Percentiles rank a stretch among this genome's conserved stretches.
phyloP scores from a whole-genome alignment of 2,888 invertebrate species.

The Amiota mariae region DNA sequence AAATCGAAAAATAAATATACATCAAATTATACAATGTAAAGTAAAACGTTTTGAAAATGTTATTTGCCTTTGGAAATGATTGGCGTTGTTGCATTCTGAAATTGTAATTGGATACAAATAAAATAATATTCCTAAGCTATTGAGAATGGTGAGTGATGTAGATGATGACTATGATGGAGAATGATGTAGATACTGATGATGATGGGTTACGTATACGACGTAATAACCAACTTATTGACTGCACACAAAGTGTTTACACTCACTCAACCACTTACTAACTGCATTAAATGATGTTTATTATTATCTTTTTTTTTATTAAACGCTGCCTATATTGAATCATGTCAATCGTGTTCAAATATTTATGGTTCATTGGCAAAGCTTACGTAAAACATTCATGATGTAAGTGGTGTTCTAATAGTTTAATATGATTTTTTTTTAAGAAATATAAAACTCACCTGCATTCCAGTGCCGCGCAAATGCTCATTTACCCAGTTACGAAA shows the following conservation, averaged over 20 bases:
- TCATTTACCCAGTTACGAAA: slow-evolving; percentile 99
- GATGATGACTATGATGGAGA: slow-evolving; percentile 1
- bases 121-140: slow-evolving; percentile 52
- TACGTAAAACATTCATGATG: not conserved
- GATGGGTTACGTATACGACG: slow-evolving; percentile 5
- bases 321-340: not conserved
- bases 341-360: not conserved
- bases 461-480: slow-evolving; percentile 82
- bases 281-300: slow-evolving; percentile 28
- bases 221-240: slow-evolving; percentile 41
- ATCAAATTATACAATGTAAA: not conserved
- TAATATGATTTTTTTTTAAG: not conserved
- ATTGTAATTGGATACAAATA: slow-evolving; percentile 18
- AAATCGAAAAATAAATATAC: too few species aligned
- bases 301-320: too few species aligned
- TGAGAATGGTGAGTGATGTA: slow-evolving; percentile 25
- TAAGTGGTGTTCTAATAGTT: not conserved
- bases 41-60: slow-evolving; percentile 23
- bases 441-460: slow-evolving; percentile 75
- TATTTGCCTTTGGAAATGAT: not conserved
- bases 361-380: not conserved
- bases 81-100: slow-evolving; percentile 9
- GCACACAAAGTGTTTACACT: slow-evolving; percentile 46
- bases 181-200: not conserved
- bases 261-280: slow-evolving; percentile 49